Percentiles rank a stretch among this genome's conserved stretches.
These are phyloP conservation scores for Agelastica alni DNA, from an alignment of 2,888 invertebrate genomes.

Conservation along the genomic window DNA sequence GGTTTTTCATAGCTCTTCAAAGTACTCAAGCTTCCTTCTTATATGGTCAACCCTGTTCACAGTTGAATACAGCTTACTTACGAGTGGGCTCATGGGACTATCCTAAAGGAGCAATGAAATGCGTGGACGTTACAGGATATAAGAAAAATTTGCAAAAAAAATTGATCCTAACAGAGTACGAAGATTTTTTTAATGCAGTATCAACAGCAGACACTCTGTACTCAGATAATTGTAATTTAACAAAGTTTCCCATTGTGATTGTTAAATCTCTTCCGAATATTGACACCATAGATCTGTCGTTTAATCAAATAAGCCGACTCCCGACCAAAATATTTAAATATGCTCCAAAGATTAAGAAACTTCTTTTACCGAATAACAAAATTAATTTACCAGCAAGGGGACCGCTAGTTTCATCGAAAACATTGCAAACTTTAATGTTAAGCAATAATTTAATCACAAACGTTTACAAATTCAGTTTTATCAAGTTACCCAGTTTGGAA, in stretches of 20 bases:
- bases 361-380: conserved; percentile 41
- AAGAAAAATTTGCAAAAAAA: conserved; percentile 28
- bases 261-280: conserved; percentile 42
- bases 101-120: conserved; percentile 38
- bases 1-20: too few species aligned
- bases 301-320: conserved; percentile 47
- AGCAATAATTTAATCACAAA: conserved; percentile 46
- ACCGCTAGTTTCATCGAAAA: conserved; percentile 42
- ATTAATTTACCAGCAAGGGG: conserved; percentile 41
- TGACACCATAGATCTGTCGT: conserved; percentile 47
- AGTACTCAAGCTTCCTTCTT: too few species aligned
- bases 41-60: conserved; percentile 49
- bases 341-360: conserved; percentile 42
- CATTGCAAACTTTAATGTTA: conserved; percentile 46
- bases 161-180: conserved; percentile 24
- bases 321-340: conserved; percentile 38
- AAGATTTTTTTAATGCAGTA: conserved; percentile 29
- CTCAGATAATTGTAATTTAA: conserved; percentile 48
- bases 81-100: conserved; percentile 35
- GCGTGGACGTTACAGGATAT: conserved; percentile 48
- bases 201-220: conserved; percentile 44
- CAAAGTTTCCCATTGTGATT: conserved; percentile 32
- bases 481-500: conserved; percentile 41
- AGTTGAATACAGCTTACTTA: conserved; percentile 48
- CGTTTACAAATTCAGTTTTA: conserved; percentile 44